A percentile compares a stretch with the other conserved stretches of the same genome.
Evolutionary conservation across 2,797 vertebrate species (phyloP).

Genomic region (Anguilla marmorata): DNA sequence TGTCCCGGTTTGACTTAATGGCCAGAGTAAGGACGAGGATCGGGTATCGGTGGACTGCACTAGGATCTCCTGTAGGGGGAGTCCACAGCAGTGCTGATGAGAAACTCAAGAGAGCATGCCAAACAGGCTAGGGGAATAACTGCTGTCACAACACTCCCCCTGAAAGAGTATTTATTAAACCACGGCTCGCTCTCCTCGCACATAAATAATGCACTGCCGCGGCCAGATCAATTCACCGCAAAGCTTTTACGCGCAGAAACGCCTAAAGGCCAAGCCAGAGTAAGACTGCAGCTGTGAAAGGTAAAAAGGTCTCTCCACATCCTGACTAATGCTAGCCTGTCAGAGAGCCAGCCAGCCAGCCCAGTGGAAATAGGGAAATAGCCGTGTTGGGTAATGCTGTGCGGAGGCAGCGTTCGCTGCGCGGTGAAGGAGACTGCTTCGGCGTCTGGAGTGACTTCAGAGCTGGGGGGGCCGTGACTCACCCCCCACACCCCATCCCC

Average conservation of each 20-base stretch:
- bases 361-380: not conserved
- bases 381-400: conserved; percentile 20
- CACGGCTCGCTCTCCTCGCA: not conserved
- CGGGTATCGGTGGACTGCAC: not conserved
- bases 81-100: conserved; percentile 20
- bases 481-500: not conserved
- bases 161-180: not conserved
- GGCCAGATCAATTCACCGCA: not conserved
- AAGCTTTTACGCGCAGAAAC: not conserved
- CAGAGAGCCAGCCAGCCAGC: conserved; percentile 6
- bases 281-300: not conserved
- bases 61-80: not conserved
- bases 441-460: not conserved
- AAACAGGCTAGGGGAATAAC: not conserved
- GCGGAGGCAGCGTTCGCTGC: not conserved
- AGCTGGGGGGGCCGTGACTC: not conserved
- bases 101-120: conserved; percentile 10
- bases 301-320: not conserved
- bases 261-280: not conserved
- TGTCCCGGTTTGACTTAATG: not conserved
- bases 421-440: not conserved
- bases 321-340: not conserved
- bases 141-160: not conserved
- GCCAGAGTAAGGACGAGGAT: not conserved
- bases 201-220: not conserved